phyloP scores from a whole-genome alignment of 2,113 vertebrate genomes.

The Macrotus californicus region DNA sequence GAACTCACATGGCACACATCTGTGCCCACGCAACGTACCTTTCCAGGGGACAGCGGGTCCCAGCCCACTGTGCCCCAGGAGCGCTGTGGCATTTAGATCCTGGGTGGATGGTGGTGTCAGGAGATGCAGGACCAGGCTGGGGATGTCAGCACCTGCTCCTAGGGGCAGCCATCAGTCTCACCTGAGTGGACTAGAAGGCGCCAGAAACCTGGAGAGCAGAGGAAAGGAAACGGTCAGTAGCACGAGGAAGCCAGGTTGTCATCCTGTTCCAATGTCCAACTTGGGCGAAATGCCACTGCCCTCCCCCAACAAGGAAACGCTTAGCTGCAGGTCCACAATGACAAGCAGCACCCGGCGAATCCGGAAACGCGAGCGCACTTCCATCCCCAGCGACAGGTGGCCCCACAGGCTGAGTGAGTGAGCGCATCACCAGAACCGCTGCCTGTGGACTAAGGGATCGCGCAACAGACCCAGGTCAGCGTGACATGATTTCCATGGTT shows the following conservation, averaged over 20 bases:
- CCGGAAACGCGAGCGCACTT: neutral
- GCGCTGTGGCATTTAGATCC: slow-evolving; percentile 79
- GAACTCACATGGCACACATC: neutral
- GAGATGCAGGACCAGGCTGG: slow-evolving; percentile 61
- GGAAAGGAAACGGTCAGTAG: slow-evolving; percentile 41
- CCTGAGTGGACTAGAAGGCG: slow-evolving; percentile 67
- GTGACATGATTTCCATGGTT: fast-evolving
- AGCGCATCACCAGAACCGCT: neutral
- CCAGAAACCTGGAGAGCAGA: slow-evolving; percentile 72
- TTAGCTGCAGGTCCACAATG: neutral
- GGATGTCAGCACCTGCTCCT: slow-evolving; percentile 76
- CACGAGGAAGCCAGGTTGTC: neutral
- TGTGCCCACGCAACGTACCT: slow-evolving; percentile 69
- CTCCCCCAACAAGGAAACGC: neutral
- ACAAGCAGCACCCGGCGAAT: neutral
- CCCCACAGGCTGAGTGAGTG: no score
- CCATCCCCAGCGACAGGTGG: fast-evolving
- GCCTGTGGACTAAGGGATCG: fast-evolving
- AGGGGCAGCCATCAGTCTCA: slow-evolving; percentile 53
- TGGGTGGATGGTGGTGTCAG: slow-evolving; percentile 18
- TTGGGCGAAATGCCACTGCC: neutral
- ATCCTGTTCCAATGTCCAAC: neutral
- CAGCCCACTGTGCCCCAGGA: slow-evolving; percentile 75
- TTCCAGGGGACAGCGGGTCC: slow-evolving; percentile 75
- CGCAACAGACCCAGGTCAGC: neutral